Evolutionary conservation across 2,797 vertebrate species (phyloP).

Genomic region (Xiphophorus birchmanni): DNA sequence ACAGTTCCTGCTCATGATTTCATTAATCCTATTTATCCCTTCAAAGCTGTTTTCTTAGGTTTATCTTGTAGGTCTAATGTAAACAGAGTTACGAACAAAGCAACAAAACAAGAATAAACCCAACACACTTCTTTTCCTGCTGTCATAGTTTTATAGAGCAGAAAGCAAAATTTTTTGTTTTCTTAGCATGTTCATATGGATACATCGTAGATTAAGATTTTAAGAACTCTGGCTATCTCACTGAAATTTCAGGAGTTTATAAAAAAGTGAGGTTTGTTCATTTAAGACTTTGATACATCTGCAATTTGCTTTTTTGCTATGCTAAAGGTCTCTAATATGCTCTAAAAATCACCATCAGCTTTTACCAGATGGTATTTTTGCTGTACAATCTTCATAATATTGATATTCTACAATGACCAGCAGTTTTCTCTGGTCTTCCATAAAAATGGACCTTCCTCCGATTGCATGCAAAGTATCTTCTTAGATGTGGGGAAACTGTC

Average conservation of each 20-base stretch:
- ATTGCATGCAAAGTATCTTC: neutral
- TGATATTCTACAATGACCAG: neutral
- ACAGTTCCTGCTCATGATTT: neutral
- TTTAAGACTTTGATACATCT: neutral
- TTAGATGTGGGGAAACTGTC: neutral
- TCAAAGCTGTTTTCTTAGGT: neutral
- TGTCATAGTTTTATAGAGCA: neutral
- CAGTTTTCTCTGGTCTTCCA: neutral
- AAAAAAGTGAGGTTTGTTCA: no score
- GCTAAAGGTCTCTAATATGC: neutral
- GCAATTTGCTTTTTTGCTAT: neutral
- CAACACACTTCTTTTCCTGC: neutral
- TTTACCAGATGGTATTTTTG: neutral
- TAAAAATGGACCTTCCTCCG: neutral
- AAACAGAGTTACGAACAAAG: neutral
- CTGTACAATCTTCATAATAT: neutral
- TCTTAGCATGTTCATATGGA: neutral
- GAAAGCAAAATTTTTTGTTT: neutral
- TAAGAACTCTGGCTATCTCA: neutral
- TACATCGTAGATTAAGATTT: neutral
- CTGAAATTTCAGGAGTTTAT: neutral
- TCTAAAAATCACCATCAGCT: neutral
- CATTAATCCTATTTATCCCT: neutral
- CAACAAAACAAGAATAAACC: neutral
- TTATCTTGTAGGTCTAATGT: neutral